These are phyloP conservation scores for Mico argentatus DNA, from an alignment of 2,797 vertebrate genomes.

Conservation along the genomic window DNA sequence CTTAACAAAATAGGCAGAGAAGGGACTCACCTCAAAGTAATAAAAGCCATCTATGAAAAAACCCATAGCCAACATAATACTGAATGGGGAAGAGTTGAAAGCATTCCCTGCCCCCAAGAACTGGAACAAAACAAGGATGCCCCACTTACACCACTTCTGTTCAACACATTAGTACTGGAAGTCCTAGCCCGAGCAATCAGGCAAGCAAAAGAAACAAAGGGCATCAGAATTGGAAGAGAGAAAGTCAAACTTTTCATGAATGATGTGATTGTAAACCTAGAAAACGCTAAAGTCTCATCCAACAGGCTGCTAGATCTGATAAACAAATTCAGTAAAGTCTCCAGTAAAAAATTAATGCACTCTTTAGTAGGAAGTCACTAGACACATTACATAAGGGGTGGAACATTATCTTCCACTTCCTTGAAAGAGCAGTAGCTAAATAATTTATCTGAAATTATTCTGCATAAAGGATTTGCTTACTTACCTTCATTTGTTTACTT, in stretches of 20 bases:
- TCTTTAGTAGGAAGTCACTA: neutral
- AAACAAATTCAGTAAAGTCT: neutral
- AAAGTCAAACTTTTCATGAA: neutral
- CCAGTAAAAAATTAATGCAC: neutral
- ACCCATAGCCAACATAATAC: neutral
- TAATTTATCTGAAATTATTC: neutral
- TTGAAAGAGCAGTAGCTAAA: neutral
- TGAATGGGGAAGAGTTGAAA: neutral
- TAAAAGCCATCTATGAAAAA: neutral
- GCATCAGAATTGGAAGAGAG: neutral
- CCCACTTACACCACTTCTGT: neutral
- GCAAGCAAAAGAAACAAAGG: neutral
- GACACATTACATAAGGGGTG: neutral
- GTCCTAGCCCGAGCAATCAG: neutral
- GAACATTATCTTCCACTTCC: neutral
- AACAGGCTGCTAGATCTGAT: neutral
- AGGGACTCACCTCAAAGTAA: neutral
- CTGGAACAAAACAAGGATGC: neutral
- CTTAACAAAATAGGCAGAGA: neutral
- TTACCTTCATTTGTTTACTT: neutral
- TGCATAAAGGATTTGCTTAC: neutral
- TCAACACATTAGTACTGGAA: neutral
- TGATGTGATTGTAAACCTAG: neutral
- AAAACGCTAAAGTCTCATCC: neutral
- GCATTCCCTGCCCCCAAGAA: neutral